Evolutionary conservation across 2,888 invertebrate species (phyloP).

Genomic region (Onchidella celtica): DNA sequence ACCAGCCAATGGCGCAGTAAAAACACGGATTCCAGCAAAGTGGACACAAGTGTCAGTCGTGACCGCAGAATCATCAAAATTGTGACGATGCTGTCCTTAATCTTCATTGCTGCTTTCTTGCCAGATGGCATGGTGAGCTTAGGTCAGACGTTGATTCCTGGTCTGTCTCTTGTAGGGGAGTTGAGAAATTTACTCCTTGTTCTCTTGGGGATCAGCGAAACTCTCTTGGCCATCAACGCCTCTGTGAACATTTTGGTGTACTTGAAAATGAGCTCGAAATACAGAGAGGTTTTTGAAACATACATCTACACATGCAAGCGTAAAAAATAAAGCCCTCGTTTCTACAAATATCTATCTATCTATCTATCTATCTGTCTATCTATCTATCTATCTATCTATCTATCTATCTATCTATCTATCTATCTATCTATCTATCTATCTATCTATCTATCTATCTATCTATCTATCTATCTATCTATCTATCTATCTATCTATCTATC

Average conservation of each 20-base stretch:
- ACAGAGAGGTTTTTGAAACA: background rate
- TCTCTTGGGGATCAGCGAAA: background rate
- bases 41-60: background rate
- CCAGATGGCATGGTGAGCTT: background rate
- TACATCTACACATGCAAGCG: too few species aligned
- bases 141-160: conserved; percentile 3
- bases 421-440: background rate
- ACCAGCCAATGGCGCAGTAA: background rate
- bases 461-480: background rate
- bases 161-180: background rate
- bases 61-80: conserved; percentile 11
- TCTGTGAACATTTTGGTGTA: background rate
- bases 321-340: too few species aligned
- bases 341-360: background rate
- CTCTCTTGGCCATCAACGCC: background rate
- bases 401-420: too few species aligned
- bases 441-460: background rate
- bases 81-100: background rate
- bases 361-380: too few species aligned
- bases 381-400: too few species aligned
- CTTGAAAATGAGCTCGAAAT: background rate
- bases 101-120: background rate
- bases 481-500: background rate
- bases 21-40: background rate
- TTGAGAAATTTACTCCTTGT: background rate